Percentiles rank a stretch among this genome's conserved stretches.
These are phyloP conservation scores for Escarpia spicata DNA, from an alignment of 2,888 invertebrate genomes.

Conservation along the genomic window DNA sequence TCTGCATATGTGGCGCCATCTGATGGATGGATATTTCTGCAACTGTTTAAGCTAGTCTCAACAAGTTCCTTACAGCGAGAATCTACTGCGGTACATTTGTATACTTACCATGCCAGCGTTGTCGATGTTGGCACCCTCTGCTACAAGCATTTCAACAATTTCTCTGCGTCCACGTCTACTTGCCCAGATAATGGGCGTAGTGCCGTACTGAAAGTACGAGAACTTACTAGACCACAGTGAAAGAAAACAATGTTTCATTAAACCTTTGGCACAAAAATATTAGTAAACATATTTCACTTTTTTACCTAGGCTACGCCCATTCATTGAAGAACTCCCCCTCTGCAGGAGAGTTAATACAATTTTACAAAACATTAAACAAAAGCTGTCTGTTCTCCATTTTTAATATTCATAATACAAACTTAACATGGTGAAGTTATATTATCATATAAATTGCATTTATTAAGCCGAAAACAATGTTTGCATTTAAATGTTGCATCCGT, in stretches of 20 bases:
- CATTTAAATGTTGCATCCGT: too few relatives aligned
- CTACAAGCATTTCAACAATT: slow-evolving; percentile 59
- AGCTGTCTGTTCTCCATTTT: not conserved
- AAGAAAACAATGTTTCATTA: not conserved
- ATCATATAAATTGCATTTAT: too few relatives aligned
- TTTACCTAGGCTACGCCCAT: not conserved
- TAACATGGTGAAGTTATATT: not conserved
- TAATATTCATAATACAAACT: not conserved
- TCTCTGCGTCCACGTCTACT: slow-evolving; percentile 60
- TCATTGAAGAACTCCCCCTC: not conserved
- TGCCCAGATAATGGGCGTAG: slow-evolving; percentile 82
- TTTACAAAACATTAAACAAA: not conserved
- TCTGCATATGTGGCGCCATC: too few relatives aligned
- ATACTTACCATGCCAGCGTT: slow-evolving; percentile 85
- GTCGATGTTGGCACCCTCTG: slow-evolving; percentile 79
- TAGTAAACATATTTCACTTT: not conserved
- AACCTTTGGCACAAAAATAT: not conserved
- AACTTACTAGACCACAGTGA: not conserved
- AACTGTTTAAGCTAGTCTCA: too few relatives aligned
- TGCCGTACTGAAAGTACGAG: slow-evolving; percentile 71
- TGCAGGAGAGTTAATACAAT: not conserved
- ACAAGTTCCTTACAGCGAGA: too few relatives aligned
- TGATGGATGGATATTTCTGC: too few relatives aligned
- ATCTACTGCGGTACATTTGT: not conserved
- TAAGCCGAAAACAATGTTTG: too few relatives aligned